These are phyloP conservation scores for Mechanitis mazaeus DNA, from an alignment of 2,888 invertebrate genomes.

Conservation along the genomic window DNA sequence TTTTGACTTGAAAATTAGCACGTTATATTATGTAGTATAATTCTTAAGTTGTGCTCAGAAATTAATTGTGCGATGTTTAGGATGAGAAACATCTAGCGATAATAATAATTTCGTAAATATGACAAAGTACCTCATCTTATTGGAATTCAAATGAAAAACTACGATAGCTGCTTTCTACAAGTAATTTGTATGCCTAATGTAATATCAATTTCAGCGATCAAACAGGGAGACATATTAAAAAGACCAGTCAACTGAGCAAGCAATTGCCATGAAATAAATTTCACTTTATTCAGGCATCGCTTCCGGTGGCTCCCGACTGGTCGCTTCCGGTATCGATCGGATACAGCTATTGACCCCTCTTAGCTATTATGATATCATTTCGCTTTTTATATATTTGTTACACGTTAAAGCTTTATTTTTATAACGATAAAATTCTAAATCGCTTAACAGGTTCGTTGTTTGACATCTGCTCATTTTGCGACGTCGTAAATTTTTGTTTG, in stretches of 20 bases:
- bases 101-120: too few species aligned
- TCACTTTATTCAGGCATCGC: conserved; percentile 33
- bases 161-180: not conserved
- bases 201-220: conserved; percentile 1
- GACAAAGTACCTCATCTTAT: too few species aligned
- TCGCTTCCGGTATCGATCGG: conserved; percentile 59
- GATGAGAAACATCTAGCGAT: conserved; percentile 46
- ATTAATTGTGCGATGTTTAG: conserved; percentile 65
- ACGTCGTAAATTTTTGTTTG: conserved; percentile 19
- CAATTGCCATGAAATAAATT: conserved; percentile 33
- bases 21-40: conserved; percentile 31
- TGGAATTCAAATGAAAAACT: too few species aligned
- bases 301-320: conserved; percentile 37
- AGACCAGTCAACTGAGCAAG: conserved; percentile 21
- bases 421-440: conserved; percentile 33
- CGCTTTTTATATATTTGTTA: conserved; percentile 34
- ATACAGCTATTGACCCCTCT: conserved; percentile 57
- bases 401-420: conserved; percentile 9
- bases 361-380: conserved; percentile 45
- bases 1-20: conserved; percentile 26
- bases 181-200: not conserved
- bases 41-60: conserved; percentile 35
- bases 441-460: conserved; percentile 16
- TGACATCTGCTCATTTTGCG: conserved; percentile 23
- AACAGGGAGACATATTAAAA: conserved; percentile 11